Conservation (phyloP, 2,797 vertebrate species). For the Rhincodon typus region DNA sequence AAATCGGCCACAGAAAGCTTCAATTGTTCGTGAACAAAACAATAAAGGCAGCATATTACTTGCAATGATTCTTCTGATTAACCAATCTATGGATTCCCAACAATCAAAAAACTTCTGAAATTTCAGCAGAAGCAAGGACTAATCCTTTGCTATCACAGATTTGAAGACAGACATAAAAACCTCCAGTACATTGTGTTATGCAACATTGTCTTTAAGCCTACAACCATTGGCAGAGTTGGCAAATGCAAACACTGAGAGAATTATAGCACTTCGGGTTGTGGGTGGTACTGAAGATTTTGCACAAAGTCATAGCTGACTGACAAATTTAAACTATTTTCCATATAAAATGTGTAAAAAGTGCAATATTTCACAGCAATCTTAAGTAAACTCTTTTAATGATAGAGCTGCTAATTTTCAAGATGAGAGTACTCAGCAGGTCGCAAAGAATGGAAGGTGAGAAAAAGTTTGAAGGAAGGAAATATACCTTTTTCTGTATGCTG, state of each 20-base stretch:
- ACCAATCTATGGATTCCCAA: neutral
- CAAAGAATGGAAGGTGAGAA: neutral
- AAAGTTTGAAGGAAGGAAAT: neutral
- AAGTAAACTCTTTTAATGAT: no score
- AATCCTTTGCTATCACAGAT: neutral
- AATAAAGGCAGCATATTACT: neutral
- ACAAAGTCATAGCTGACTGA: no score
- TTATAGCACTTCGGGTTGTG: no score
- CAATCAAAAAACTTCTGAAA: neutral
- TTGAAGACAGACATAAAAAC: neutral
- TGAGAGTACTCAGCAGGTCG: no score
- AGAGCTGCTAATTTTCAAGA: no score
- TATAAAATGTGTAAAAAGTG: no score
- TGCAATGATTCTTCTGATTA: neutral
- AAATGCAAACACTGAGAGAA: no score
- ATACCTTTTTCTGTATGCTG: neutral
- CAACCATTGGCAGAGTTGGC: neutral
- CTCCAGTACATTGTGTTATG: neutral
- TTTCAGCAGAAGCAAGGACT: neutral
- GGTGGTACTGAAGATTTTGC: no score
- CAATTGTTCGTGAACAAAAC: neutral
- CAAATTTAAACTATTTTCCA: no score
- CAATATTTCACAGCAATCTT: no score
- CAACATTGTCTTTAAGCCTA: neutral
- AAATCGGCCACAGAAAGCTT: neutral